Conservation (phyloP, 2,888 invertebrate species). For the Pristionchus mayeri region DNA sequence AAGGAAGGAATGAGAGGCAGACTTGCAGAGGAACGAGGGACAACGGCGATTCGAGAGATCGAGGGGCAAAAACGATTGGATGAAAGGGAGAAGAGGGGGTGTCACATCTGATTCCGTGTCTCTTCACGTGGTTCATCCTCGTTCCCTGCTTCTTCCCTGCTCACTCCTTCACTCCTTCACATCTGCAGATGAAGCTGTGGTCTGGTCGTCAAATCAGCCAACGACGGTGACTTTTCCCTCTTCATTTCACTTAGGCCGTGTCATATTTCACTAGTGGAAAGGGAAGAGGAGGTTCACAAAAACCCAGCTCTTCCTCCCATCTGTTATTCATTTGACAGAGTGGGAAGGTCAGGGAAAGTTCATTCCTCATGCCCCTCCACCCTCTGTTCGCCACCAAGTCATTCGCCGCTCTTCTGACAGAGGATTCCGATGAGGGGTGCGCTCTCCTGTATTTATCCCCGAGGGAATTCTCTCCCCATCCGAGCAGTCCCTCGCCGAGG, state of each 20-base stretch:
- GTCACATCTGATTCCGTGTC: slow-evolving; percentile 35
- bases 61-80: slow-evolving; percentile 34
- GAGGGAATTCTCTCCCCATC: background rate
- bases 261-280: slow-evolving; percentile 24
- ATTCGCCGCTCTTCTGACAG: slow-evolving; percentile 25
- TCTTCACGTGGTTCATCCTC: too few species aligned
- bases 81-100: slow-evolving; percentile 5
- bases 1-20: background rate
- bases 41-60: background rate
- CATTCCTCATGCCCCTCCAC: background rate
- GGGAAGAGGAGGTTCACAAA: background rate
- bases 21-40: background rate
- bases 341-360: too few species aligned
- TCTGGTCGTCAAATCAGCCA: background rate
- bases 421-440: slow-evolving; percentile 24
- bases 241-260: slow-evolving; percentile 6
- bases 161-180: background rate
- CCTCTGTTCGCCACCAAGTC: slow-evolving; percentile 10
- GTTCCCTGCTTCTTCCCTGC: background rate
- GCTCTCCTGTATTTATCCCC: background rate
- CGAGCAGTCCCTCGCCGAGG: background rate
- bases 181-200: background rate
- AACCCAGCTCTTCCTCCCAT: background rate
- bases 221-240: background rate
- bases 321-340: slow-evolving; percentile 40